Evolutionary conservation across 2,797 vertebrate species (phyloP), one percentile per base, ranked within the genome.

Genomic region (Xerus rutilus): DNA sequence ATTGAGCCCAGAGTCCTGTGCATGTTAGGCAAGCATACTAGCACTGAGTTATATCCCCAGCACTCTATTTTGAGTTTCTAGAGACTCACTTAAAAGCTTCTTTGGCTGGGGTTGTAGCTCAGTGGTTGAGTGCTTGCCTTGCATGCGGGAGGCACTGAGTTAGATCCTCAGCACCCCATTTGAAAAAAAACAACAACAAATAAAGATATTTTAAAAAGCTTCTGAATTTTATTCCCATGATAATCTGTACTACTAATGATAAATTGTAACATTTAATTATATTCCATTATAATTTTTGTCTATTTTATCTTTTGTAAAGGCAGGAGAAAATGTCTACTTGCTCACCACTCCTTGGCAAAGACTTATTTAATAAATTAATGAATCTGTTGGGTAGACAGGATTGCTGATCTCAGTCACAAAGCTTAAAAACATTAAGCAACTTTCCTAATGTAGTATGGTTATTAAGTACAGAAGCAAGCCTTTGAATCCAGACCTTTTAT

Each of bases 291-390:
- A 88, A 93, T 86, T 64, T 95, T 73, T 92, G n/a, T n/a, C 47
- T 78, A 30, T 47, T 92, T 85, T 91, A 76, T 91, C 54, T 86
- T 82, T 93, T 89, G 17, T 77, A 69, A 93, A 74, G 32, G 52
- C 3, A 78, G 47, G 65, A 95, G 28, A 73, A 39, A 95, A 49
- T 92, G 69, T 82, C 11, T 81, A 64, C 28, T 62, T 93, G n/a
- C 23, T 96, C 43, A 94, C 23, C 15, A 43, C 47, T 89, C 5
- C 39, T 82, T 90, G 62, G 45, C 28, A 94, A 83, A 92, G 32
- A 78, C 14, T 87, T 64, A 93, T 52, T 52, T 92, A 86, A 92
- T 64, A 81, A 82, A 67, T 92, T 25, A 96, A 90, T 89, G 83
- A 90, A 93, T 35, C 17, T 83, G 39, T 39, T 78, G 30, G 21